These are phyloP conservation scores for Eciton burchellii DNA, from an alignment of 1,140 invertebrate genomes.

Conservation along the genomic window DNA sequence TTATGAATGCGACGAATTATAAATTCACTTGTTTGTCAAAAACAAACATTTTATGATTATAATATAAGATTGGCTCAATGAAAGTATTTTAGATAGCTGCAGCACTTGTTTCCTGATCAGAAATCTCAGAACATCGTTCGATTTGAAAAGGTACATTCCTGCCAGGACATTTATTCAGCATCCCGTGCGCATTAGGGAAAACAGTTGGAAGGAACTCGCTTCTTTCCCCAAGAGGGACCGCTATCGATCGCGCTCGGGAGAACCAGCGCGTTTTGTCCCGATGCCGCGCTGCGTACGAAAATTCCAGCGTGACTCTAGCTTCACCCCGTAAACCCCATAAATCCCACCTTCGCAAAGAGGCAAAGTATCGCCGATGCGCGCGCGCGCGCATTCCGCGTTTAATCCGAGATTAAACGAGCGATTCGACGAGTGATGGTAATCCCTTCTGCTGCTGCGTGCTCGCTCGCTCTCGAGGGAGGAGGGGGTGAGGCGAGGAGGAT, in stretches of 20 bases:
- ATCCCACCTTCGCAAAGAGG: background rate
- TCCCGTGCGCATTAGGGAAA: slow-evolving; percentile 21
- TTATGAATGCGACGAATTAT: no score
- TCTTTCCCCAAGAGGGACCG: slow-evolving; percentile 41
- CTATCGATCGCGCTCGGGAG: slow-evolving; percentile 47
- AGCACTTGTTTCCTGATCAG: no score
- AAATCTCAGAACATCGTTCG: background rate
- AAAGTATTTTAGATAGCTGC: no score
- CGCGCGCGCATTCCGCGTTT: background rate
- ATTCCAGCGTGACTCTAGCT: background rate
- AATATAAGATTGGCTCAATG: no score
- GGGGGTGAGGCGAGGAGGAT: slow-evolving; percentile 37
- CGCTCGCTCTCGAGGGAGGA: slow-evolving; percentile 62
- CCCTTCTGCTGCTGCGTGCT: slow-evolving; percentile 21
- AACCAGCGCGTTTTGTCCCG: slow-evolving; percentile 45
- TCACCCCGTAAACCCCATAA: background rate
- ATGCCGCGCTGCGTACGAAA: slow-evolving; percentile 26
- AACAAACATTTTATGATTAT: no score
- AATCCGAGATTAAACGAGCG: background rate
- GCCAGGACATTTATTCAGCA: slow-evolving; percentile 2
- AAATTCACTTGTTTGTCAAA: no score
- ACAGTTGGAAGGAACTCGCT: slow-evolving; percentile 43
- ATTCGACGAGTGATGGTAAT: slow-evolving; percentile 46
- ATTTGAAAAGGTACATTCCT: background rate
- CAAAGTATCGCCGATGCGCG: background rate